phyloP scores from a whole-genome alignment of 1,140 invertebrate genomes.

The Tetramorium parvispinum region DNA sequence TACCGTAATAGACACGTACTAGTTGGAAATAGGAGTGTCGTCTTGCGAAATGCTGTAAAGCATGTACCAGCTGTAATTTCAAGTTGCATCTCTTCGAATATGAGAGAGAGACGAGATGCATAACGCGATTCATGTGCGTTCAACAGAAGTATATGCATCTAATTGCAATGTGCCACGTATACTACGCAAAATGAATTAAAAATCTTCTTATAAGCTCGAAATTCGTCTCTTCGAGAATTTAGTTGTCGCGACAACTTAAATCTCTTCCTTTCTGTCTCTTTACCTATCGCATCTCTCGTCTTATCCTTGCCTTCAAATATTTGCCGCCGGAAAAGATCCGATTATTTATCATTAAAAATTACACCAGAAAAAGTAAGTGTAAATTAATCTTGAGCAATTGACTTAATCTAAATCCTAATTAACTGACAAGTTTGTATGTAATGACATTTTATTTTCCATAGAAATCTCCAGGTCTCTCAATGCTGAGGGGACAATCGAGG shows the following conservation, averaged over 20 bases:
- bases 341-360: background rate
- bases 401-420: constrained; percentile 3
- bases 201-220: background rate
- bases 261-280: background rate
- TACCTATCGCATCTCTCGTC: background rate
- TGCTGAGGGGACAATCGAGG: background rate
- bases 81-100: background rate
- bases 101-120: background rate
- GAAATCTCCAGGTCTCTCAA: background rate
- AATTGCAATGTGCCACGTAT: background rate
- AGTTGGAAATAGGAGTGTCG: constrained; percentile 28
- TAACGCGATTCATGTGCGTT: background rate
- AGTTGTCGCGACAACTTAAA: background rate
- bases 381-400: background rate
- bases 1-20: constrained; percentile 5
- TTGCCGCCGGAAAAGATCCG: background rate
- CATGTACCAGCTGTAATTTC: constrained; percentile 28
- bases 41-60: constrained; percentile 1
- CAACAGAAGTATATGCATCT: background rate
- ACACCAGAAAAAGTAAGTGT: background rate
- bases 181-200: background rate
- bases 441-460: background rate
- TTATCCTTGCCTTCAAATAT: background rate
- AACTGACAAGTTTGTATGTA: background rate
- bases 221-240: background rate